Percentiles rank a stretch among this genome's conserved stretches.
phyloP scores from a whole-genome alignment of 2,113 vertebrate genomes.

The Ascaphus truei region DNA sequence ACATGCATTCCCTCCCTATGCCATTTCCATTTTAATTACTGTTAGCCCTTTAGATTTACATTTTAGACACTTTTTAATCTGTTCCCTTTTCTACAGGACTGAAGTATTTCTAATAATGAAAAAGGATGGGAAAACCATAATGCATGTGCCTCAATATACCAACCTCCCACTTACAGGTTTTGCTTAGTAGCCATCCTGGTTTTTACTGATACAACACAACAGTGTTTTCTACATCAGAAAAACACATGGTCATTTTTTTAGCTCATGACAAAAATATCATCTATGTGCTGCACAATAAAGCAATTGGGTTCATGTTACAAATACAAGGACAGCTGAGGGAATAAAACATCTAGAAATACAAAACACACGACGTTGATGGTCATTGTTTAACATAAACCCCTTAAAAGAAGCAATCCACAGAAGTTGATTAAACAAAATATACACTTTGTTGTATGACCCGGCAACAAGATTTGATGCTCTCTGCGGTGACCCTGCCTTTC shows the following conservation, averaged over 20 bases:
- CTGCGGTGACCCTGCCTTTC: no score
- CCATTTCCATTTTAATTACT: conserved; percentile 97
- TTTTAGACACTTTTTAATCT: conserved; percentile 81
- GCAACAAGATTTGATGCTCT: no score
- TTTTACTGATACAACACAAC: not conserved
- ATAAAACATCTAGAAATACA: no score
- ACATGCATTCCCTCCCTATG: conserved; percentile 88
- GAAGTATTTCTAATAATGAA: conserved; percentile 14
- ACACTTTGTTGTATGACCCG: no score
- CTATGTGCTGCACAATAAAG: not conserved
- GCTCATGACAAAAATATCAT: not conserved
- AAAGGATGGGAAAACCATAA: not conserved
- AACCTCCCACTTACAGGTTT: not conserved
- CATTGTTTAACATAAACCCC: no score
- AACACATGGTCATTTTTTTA: not conserved
- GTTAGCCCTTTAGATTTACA: conserved; percentile 89
- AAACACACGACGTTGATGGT: no score
- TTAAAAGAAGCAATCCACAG: no score
- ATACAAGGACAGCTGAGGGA: no score
- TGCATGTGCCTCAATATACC: not conserved
- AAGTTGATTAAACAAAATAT: no score
- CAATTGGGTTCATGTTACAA: not conserved
- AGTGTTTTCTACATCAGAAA: not conserved
- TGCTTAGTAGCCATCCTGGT: not conserved
- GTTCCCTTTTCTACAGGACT: conserved; percentile 65